Conservation (phyloP, 2,797 vertebrate species). For the Cyprinodon diabolis region DNA sequence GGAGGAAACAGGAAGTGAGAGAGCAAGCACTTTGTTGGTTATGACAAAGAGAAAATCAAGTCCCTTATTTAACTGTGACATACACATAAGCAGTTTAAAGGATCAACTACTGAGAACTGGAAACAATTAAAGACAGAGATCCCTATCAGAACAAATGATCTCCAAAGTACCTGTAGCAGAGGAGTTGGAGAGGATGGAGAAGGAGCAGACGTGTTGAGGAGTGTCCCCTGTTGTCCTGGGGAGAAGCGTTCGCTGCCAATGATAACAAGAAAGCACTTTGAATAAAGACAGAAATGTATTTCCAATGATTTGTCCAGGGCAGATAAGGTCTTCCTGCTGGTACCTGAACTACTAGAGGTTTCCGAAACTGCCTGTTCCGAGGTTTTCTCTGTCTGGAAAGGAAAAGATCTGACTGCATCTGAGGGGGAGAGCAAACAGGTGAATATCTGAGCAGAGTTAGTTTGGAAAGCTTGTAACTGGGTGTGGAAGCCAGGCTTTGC, state of each 20-base stretch:
- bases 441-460: neutral
- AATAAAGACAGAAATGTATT: neutral
- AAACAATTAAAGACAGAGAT: neutral
- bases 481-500: neutral
- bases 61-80: neutral
- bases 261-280: constrained; percentile 14
- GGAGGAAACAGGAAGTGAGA: constrained; percentile 51
- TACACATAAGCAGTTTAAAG: neutral
- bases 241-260: constrained; percentile 89
- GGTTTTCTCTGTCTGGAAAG: constrained; percentile 90
- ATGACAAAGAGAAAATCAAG: constrained; percentile 11
- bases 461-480: accelerated
- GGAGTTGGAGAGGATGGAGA: constrained; percentile 97
- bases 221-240: constrained; percentile 93
- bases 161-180: constrained; percentile 87
- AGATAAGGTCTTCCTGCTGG: neutral
- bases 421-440: neutral
- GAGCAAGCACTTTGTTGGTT: constrained; percentile 15
- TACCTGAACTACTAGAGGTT: constrained; percentile 97
- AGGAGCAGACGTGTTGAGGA: constrained; percentile 94
- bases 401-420: constrained; percentile 97
- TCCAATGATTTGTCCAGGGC: neutral
- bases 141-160: neutral
- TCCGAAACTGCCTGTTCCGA: constrained; percentile 91
- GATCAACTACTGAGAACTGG: neutral